A percentile compares a stretch with the other conserved stretches of the same genome.
phyloP scores from a whole-genome alignment of 2,113 vertebrate genomes.

The Rhagologus leucostigma region DNA sequence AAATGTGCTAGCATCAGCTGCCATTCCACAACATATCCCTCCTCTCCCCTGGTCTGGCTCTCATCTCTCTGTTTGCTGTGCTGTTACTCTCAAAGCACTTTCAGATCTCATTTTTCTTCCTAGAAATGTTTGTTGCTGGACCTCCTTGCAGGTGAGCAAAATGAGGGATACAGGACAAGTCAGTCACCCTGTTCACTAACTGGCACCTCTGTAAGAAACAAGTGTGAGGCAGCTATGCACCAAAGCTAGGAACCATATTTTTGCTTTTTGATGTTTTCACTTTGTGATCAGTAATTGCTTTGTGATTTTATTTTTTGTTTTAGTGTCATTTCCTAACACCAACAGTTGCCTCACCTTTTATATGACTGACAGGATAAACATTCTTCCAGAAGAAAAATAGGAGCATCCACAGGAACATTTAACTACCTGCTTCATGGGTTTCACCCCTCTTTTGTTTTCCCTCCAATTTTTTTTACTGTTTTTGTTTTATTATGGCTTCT shows the following conservation, averaged over 20 bases:
- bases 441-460: neutral
- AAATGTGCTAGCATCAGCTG: neutral
- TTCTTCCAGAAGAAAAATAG: neutral
- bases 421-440: neutral
- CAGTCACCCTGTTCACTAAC: neutral
- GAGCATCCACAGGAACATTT: neutral
- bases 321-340: neutral
- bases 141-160: neutral
- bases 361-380: neutral
- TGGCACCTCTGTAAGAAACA: neutral
- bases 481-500: neutral
- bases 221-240: neutral
- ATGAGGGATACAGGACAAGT: neutral
- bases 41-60: neutral
- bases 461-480: neutral
- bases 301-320: neutral
- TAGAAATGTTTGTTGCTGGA: neutral
- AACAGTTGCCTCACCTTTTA: neutral
- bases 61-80: accelerated
- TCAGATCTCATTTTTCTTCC: neutral
- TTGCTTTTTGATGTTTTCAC: neutral
- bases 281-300: neutral
- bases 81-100: neutral
- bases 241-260: neutral
- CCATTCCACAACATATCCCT: neutral